Evolutionary conservation across 2,797 vertebrate species (phyloP), one percentile per base, ranked within the genome.

Genomic region (Oreochromis mossambicus): DNA sequence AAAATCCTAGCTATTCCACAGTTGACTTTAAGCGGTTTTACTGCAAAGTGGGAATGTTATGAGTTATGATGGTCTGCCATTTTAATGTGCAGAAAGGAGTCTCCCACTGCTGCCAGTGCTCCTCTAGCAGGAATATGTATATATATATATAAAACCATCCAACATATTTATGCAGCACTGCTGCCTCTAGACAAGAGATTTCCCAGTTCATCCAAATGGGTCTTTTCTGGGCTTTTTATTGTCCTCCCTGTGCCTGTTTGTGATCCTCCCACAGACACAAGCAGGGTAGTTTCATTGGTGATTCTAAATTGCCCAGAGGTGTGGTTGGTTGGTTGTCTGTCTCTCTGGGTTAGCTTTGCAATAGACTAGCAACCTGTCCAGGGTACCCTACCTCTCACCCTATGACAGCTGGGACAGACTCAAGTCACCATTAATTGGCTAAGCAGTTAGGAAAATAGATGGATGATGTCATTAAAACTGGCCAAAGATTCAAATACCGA

Each of bases 1-100:
- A 13, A 11, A 63, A 38, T 63, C 1, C 34, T 5, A 13, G 11
- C 34, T 38, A 63, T 63, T 36, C 61, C 34, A 63, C 34, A 21
- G 19, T 13, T 36, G 34, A 63, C 10, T 38, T 36, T 38, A 38
- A 13, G 61, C 38, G 61, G 11, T 63, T 36, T 63, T 63, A 38
- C 34, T 63, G 61, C 61, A 63, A 68, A 68, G 63, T 68, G 36
- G 63, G n/a, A 68, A 14, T 41, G n/a, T 21, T 68, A 41, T 63
- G 58, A n/a, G 10, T 63, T 63, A 36, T 36, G 32, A n/a, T 63
- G 4, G n/a, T 63, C 58, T 63, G 32, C 6, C 17, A 32, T 7
- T 61, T 61, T n/a, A 61, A 36, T 36, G 17, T 63, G 19, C 17
- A 36, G 32, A 36, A 36, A 36, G 32, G n/a, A n/a, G 58, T 63